phyloP scores from a whole-genome alignment of 30 jellyfish, hydroid and myxozoan genomes.

The Rhopilema esculentum region DNA sequence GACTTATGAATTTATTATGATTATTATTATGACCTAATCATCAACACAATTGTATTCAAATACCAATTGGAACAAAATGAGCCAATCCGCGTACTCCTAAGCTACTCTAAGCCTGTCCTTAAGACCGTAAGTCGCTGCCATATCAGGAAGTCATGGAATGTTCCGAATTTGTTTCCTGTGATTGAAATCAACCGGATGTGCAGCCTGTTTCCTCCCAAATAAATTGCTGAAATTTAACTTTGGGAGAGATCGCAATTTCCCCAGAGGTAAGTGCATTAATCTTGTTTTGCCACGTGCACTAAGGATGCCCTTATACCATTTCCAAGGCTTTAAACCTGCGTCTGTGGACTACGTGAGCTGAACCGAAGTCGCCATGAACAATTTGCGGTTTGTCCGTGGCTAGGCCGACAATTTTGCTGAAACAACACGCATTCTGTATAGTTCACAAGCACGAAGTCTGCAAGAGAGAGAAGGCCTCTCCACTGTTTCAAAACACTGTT shows the following conservation, averaged over 20 bases:
- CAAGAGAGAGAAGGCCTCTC: background rate
- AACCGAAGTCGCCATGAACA: background rate
- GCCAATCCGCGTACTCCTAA: background rate
- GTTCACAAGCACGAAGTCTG: background rate
- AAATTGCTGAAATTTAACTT: background rate
- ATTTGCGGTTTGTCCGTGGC: background rate
- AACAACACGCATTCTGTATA: slow-evolving; percentile 2
- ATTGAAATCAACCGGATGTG: slow-evolving; percentile 58
- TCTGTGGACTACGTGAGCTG: background rate
- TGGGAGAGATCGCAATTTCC: background rate
- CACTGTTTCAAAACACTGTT: background rate
- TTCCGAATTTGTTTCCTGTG: slow-evolving; percentile 53
- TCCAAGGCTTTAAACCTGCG: background rate
- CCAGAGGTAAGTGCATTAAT: background rate
- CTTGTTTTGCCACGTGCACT: background rate
- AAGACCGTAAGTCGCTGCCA: slow-evolving; percentile 21
- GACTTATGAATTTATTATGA: too few species aligned
- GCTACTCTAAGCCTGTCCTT: slow-evolving; percentile 24
- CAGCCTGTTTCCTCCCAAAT: slow-evolving; percentile 48
- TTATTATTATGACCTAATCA: background rate
- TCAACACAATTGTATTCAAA: background rate
- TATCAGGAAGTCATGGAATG: slow-evolving; percentile 66
- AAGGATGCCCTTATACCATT: background rate
- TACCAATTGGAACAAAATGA: background rate
- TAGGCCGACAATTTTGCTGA: background rate